These are phyloP conservation scores for Sander lucioperca DNA, from an alignment of 2,113 vertebrate species.

Conservation along the genomic window DNA sequence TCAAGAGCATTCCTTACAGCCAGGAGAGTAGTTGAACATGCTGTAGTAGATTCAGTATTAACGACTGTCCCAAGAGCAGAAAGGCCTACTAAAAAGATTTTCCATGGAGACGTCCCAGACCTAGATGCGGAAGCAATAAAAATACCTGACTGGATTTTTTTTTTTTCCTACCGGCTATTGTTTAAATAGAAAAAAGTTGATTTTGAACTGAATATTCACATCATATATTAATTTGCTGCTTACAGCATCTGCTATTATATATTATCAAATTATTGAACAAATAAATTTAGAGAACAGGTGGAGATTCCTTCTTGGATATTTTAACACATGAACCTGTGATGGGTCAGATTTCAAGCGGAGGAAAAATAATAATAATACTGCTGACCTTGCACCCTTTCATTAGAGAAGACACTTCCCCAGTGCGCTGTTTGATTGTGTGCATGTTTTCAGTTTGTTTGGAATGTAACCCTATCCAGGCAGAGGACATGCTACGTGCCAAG, in stretches of 20 bases:
- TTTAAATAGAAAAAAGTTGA: slow-evolving; percentile 14
- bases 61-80: slow-evolving; percentile 46
- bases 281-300: slow-evolving; percentile 59
- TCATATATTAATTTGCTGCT: background rate
- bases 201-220: slow-evolving; percentile 18
- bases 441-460: slow-evolving; percentile 70
- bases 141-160: slow-evolving; percentile 43
- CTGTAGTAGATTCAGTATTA: slow-evolving; percentile 51
- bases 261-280: background rate
- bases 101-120: slow-evolving; percentile 65
- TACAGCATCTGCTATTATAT: slow-evolving; percentile 18
- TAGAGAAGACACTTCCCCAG: slow-evolving; percentile 58
- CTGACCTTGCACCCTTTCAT: slow-evolving; percentile 59
- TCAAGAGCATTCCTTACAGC: slow-evolving; percentile 41
- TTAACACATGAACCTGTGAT: slow-evolving; percentile 15
- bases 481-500: slow-evolving; percentile 36
- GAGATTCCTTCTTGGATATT: slow-evolving; percentile 28
- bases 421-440: slow-evolving; percentile 62
- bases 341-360: slow-evolving; percentile 59
- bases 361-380: slow-evolving; percentile 31
- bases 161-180: slow-evolving; percentile 18
- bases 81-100: slow-evolving; percentile 60
- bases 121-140: slow-evolving; percentile 52
- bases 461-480: slow-evolving; percentile 59
- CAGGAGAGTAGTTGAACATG: slow-evolving; percentile 29